Evolutionary conservation across 1,140 invertebrate species (phyloP).

Genomic region (Leptopilina clavipes): DNA sequence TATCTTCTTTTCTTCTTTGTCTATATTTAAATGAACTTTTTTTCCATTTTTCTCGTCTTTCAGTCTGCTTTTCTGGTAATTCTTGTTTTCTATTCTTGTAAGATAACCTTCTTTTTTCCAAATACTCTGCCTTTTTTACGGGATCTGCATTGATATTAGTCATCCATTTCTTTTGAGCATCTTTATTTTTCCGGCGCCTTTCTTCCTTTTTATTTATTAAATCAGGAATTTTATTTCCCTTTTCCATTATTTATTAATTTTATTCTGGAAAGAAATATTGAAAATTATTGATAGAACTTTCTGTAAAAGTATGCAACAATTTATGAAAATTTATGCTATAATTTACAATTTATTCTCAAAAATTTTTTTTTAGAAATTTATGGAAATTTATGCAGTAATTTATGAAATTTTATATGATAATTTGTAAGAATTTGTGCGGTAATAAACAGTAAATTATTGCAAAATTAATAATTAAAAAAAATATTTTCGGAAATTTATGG

Average conservation of each 20-base stretch:
- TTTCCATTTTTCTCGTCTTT: too few relatives aligned
- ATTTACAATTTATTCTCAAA: too few relatives aligned
- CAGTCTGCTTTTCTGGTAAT: too few relatives aligned
- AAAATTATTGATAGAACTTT: too few relatives aligned
- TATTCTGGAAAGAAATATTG: background rate
- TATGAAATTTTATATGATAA: too few relatives aligned
- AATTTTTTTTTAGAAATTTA: background rate
- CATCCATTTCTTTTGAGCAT: background rate
- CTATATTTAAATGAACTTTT: too few relatives aligned
- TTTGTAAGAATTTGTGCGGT: too few relatives aligned
- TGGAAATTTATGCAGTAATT: background rate
- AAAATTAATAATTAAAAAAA: too few relatives aligned
- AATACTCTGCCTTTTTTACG: background rate
- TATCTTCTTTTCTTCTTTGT: too few relatives aligned
- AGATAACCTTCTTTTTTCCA: background rate
- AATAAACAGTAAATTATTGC: too few relatives aligned
- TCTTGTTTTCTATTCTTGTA: too few relatives aligned
- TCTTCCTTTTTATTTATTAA: background rate
- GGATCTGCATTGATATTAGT: background rate
- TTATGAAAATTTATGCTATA: background rate
- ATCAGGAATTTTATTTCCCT: background rate
- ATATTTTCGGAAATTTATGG: too few relatives aligned
- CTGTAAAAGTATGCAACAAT: background rate
- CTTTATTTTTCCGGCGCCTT: background rate
- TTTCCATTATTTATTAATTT: background rate